Conservation (phyloP, 2,888 invertebrate genomes). For the Archaeoteleia sp. region DNA sequence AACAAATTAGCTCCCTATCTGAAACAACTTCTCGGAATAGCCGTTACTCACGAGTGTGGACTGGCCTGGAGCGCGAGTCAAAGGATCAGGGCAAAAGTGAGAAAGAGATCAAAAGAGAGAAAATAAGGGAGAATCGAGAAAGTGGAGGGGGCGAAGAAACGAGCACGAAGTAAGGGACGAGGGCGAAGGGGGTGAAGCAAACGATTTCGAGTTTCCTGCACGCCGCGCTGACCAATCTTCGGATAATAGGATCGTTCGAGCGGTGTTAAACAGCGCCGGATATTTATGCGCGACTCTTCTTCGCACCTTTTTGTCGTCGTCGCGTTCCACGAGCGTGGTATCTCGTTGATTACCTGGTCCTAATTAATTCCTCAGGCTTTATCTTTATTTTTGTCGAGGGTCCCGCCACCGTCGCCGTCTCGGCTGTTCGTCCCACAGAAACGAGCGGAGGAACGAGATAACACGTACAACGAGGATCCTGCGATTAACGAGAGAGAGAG, state of each 20-base stretch:
- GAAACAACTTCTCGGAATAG: slow-evolving; percentile 74
- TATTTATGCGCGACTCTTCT: slow-evolving; percentile 69
- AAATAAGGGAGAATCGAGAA: slow-evolving; percentile 44
- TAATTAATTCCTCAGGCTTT: slow-evolving; percentile 72
- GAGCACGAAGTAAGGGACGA: slow-evolving; percentile 33
- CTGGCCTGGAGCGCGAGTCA: slow-evolving; percentile 55
- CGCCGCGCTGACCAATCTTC: slow-evolving; percentile 59
- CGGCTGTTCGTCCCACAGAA: slow-evolving; percentile 38
- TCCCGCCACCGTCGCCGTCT: slow-evolving; percentile 40
- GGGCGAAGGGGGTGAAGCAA: too few species aligned
- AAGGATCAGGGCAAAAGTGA: slow-evolving; percentile 52
- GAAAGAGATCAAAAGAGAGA: slow-evolving; percentile 50
- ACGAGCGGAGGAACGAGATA: slow-evolving; percentile 35
- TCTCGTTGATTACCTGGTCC: slow-evolving; percentile 72
- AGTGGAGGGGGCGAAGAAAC: slow-evolving; percentile 44
- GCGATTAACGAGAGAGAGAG: slow-evolving; percentile 26
- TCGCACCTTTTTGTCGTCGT: slow-evolving; percentile 67
- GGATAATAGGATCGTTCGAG: slow-evolving; percentile 69
- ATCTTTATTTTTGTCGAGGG: slow-evolving; percentile 64
- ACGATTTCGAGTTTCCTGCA: slow-evolving; percentile 66
- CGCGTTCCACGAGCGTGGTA: slow-evolving; percentile 60
- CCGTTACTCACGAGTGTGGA: slow-evolving; percentile 68
- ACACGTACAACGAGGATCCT: slow-evolving; percentile 41
- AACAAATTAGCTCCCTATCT: slow-evolving; percentile 74
- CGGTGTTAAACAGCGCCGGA: slow-evolving; percentile 69